Percentiles rank a stretch among this genome's conserved stretches.
Evolutionary conservation across 2,113 vertebrate species (phyloP).

Genomic region (Panthera leo): DNA sequence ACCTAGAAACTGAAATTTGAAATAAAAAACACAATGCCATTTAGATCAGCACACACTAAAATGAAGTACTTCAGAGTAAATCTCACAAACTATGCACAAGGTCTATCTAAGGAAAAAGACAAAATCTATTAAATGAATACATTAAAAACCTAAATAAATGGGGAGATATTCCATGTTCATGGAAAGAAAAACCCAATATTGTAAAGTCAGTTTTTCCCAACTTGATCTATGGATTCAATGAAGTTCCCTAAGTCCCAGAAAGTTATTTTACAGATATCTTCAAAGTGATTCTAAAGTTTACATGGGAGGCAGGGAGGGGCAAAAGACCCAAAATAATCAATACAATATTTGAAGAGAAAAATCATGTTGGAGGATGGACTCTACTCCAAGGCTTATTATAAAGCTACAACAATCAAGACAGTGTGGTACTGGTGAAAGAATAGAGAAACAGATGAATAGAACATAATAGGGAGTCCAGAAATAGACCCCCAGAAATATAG

Average conservation of each 20-base stretch:
- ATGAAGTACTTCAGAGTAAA: neutral
- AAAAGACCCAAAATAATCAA: neutral
- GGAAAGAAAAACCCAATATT: neutral
- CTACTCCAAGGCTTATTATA: neutral
- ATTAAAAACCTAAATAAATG: neutral
- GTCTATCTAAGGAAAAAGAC: neutral
- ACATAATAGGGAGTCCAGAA: neutral
- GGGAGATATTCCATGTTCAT: neutral
- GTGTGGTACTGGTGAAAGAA: neutral
- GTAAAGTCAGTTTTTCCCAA: neutral
- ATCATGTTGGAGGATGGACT: neutral
- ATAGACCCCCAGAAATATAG: neutral
- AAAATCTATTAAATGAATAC: neutral
- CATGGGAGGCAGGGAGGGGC: neutral
- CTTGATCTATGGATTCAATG: neutral
- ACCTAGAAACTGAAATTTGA: neutral
- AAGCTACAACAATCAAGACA: neutral
- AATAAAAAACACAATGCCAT: neutral
- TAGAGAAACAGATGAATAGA: neutral
- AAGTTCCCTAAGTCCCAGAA: neutral
- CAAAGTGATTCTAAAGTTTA: neutral
- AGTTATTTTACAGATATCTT: neutral
- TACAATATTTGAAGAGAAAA: neutral
- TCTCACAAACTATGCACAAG: neutral
- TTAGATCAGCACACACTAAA: neutral